Conservation (phyloP, 2,797 vertebrate genomes). For the Arctocebus calabarensis region DNA sequence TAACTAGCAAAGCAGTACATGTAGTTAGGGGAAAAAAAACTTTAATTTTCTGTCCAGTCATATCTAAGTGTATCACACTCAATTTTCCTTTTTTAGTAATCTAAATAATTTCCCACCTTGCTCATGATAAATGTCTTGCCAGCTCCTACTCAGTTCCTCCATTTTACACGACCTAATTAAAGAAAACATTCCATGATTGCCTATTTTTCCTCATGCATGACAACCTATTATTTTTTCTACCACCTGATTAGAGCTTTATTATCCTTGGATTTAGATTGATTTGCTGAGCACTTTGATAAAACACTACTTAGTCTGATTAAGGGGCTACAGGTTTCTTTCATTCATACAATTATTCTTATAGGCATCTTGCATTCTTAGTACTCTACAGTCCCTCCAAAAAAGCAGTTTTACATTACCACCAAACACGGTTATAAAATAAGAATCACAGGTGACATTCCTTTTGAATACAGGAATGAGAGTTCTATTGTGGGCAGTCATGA, state of each 20-base stretch:
- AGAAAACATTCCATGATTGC: constrained; percentile 99
- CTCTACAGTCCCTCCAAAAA: constrained; percentile 78
- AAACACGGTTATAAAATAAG: constrained; percentile 88
- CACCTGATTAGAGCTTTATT: constrained; percentile 99
- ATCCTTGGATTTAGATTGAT: constrained; percentile 99
- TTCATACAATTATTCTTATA: constrained; percentile 94
- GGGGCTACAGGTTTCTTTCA: constrained; percentile 96
- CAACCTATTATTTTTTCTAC: constrained; percentile 99
- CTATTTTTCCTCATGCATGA: constrained; percentile 99
- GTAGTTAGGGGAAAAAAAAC: constrained; percentile 70
- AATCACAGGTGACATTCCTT: constrained; percentile 95
- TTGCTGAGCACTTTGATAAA: constrained; percentile 98
- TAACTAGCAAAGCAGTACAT: constrained; percentile 79
- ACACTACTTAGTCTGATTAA: constrained; percentile 97
- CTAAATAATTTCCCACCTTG: constrained; percentile 99
- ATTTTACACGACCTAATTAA: constrained; percentile 99
- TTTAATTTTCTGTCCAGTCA: constrained; percentile 90
- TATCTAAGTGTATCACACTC: constrained; percentile 88
- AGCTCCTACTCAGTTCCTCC: constrained; percentile 94
- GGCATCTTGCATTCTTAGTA: constrained; percentile 87
- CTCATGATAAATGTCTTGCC: constrained; percentile 99
- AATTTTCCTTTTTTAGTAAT: constrained; percentile 93
- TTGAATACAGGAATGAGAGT: constrained; percentile 86
- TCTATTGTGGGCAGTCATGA: constrained; percentile 90
- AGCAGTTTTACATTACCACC: constrained; percentile 90